Conservation (phyloP, 2,113 vertebrate genomes). For the Morone chrysops region DNA sequence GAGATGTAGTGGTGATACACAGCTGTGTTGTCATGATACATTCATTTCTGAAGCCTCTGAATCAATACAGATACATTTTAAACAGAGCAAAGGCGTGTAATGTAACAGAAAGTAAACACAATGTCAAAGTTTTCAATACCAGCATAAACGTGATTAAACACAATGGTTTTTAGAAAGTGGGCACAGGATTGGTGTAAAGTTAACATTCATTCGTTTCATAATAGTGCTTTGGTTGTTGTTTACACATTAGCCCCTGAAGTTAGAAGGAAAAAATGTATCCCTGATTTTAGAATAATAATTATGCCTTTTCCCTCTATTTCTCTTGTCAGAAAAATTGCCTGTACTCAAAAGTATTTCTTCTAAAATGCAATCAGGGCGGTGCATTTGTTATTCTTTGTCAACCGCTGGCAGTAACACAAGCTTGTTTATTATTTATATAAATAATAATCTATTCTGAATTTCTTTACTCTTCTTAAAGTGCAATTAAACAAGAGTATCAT, state of each 20-base stretch:
- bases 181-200: neutral
- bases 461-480: neutral
- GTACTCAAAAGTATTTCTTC: conserved; percentile 8
- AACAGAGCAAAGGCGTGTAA: neutral
- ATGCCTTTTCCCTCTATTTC: conserved; percentile 30
- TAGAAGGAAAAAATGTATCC: conserved; percentile 1
- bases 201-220: neutral
- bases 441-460: neutral
- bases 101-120: neutral
- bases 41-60: neutral
- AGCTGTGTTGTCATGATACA: neutral
- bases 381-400: neutral
- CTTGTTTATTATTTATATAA: neutral
- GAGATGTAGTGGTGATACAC: neutral
- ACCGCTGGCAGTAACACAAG: neutral
- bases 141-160: neutral
- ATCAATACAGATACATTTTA: neutral
- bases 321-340: conserved; percentile 7
- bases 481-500: neutral
- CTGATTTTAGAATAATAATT: conserved; percentile 7
- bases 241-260: neutral
- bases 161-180: neutral
- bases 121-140: neutral
- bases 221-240: conserved; percentile 16
- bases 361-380: neutral